Evolutionary conservation across 1,140 invertebrate species (phyloP).

Genomic region (Phthorimaea operculella): DNA sequence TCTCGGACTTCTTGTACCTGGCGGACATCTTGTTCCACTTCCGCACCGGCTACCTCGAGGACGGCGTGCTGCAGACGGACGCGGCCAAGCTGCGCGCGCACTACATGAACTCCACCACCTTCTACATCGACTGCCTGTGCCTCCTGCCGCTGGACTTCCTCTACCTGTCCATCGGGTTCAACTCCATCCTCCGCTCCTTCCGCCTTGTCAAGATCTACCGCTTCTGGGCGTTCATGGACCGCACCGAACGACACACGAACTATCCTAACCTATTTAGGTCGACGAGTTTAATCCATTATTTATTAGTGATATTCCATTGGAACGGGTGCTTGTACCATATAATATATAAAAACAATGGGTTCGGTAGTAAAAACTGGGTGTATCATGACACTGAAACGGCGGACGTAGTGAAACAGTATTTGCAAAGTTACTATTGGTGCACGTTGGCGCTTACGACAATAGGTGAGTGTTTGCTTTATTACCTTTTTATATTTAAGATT

Average conservation of each 20-base stretch:
- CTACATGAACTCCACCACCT: constrained; percentile 98
- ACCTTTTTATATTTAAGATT: no score
- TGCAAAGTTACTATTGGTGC: constrained; percentile 99
- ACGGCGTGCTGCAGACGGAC: constrained; percentile 97
- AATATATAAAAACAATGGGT: constrained; percentile 93
- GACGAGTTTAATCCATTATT: constrained; percentile 93
- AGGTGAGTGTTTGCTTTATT: constrained; percentile 61
- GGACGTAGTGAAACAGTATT: constrained; percentile 93
- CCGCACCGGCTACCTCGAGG: constrained; percentile 95
- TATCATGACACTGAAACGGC: constrained; percentile 84
- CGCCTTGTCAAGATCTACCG: constrained; percentile 98
- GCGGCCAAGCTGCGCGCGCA: constrained; percentile 91
- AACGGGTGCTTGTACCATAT: constrained; percentile 98
- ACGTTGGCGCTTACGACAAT: constrained; percentile 95
- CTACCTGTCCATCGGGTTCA: constrained; percentile 97
- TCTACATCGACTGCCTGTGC: constrained; percentile 99
- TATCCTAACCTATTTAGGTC: constrained; percentile 98
- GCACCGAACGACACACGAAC: constrained; percentile 97
- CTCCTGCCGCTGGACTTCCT: constrained; percentile 97
- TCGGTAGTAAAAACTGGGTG: constrained; percentile 92
- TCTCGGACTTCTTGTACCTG: constrained; percentile 95
- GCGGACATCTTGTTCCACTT: constrained; percentile 98
- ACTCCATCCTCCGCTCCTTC: constrained; percentile 96
- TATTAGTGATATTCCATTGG: constrained; percentile 99
- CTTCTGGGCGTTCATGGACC: constrained; percentile 98